phyloP scores from a whole-genome alignment of 2,797 vertebrate genomes.

The Anguilla obscura region DNA sequence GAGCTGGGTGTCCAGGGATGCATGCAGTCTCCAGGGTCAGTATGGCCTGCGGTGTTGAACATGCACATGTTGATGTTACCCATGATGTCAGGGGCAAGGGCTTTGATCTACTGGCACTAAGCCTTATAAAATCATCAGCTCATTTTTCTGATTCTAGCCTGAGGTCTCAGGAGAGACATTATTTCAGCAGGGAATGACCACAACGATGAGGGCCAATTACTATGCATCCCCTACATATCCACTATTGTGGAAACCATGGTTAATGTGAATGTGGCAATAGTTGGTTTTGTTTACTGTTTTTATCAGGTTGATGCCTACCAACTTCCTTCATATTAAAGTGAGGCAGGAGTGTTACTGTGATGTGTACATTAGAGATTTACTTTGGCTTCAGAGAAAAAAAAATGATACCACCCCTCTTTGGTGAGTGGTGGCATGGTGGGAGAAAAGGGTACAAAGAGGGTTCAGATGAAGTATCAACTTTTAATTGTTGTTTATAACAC shows the following conservation, averaged over 20 bases:
- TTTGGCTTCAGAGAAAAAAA: background rate
- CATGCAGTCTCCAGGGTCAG: background rate
- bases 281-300: background rate
- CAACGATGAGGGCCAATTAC: background rate
- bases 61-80: conserved; percentile 19
- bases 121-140: background rate
- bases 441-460: background rate
- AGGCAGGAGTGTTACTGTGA: background rate
- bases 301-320: background rate
- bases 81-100: background rate
- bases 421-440: background rate
- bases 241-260: background rate
- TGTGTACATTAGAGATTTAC: background rate
- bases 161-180: background rate
- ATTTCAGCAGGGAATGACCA: background rate
- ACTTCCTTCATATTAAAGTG: background rate
- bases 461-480: conserved; percentile 10
- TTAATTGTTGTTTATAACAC: background rate
- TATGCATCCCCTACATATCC: background rate
- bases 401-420: background rate
- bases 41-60: conserved; percentile 6
- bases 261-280: background rate
- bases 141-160: background rate
- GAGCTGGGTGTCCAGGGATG: background rate
- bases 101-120: conserved; percentile 12